Evolutionary conservation across 2,888 invertebrate genomes (phyloP).

Genomic region (Psylliodes chrysocephalus): DNA sequence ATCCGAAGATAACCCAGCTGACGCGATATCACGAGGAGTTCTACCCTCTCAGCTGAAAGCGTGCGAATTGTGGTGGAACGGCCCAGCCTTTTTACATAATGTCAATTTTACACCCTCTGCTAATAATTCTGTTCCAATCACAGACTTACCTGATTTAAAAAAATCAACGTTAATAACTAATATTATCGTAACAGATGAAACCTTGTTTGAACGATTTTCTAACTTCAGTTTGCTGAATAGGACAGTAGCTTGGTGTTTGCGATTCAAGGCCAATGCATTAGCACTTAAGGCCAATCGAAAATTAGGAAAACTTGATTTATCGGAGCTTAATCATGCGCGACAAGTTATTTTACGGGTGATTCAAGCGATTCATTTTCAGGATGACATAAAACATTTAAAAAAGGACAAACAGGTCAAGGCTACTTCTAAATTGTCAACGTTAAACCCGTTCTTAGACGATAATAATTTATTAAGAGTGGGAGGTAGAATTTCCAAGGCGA

Average conservation of each 20-base stretch:
- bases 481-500: not conserved
- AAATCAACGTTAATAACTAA: not conserved
- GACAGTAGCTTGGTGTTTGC: not conserved
- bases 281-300: not conserved
- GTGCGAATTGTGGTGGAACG: constrained; percentile 7
- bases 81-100: not conserved
- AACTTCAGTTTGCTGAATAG: not conserved
- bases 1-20: constrained; percentile 5
- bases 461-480: not conserved
- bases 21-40: constrained; percentile 5
- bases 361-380: not conserved
- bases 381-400: not conserved
- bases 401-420: not conserved
- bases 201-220: not conserved
- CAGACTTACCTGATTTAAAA: not conserved
- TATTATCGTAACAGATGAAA: not conserved
- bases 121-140: not conserved
- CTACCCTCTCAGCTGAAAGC: not conserved
- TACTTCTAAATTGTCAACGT: not conserved
- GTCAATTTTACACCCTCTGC: not conserved
- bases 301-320: not conserved
- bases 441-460: not conserved
- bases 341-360: not conserved
- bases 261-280: constrained; percentile 3
- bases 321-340: not conserved